These are phyloP conservation scores for Margarornis squamiger DNA, from an alignment of 2,797 vertebrate genomes.

Conservation along the genomic window DNA sequence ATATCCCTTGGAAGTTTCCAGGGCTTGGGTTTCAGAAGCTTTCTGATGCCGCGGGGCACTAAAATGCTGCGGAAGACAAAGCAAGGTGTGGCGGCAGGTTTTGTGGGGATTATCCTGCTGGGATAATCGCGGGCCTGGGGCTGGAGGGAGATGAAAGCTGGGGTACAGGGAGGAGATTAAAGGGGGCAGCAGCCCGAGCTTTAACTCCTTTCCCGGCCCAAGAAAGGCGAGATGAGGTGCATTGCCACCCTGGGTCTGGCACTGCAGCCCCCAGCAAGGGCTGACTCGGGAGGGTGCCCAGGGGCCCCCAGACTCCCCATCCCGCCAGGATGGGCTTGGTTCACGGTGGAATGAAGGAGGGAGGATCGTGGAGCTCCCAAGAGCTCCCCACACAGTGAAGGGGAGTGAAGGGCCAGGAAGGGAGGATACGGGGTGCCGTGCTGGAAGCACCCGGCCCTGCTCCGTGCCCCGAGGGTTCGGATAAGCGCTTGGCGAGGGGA, in stretches of 20 bases:
- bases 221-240: background rate
- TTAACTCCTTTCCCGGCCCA: background rate
- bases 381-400: accelerated
- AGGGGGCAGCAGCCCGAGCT: background rate
- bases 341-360: accelerated
- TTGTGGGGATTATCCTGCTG: background rate
- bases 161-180: background rate
- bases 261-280: background rate
- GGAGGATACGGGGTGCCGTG: background rate
- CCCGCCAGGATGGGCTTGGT: no score
- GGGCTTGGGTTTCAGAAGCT: slow-evolving; percentile 31
- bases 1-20: slow-evolving; percentile 36
- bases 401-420: background rate
- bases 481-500: no score
- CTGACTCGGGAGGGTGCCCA: background rate
- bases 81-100: slow-evolving; percentile 55
- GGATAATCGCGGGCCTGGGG: background rate
- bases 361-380: background rate
- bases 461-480: background rate
- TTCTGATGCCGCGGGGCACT: background rate
- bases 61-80: slow-evolving; percentile 35
- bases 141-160: slow-evolving; percentile 20
- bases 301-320: accelerated
- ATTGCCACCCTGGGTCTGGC: background rate
- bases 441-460: background rate